These are phyloP conservation scores for Paramisgurnus dabryanus DNA, from an alignment of 2,113 vertebrate genomes.

Conservation along the genomic window DNA sequence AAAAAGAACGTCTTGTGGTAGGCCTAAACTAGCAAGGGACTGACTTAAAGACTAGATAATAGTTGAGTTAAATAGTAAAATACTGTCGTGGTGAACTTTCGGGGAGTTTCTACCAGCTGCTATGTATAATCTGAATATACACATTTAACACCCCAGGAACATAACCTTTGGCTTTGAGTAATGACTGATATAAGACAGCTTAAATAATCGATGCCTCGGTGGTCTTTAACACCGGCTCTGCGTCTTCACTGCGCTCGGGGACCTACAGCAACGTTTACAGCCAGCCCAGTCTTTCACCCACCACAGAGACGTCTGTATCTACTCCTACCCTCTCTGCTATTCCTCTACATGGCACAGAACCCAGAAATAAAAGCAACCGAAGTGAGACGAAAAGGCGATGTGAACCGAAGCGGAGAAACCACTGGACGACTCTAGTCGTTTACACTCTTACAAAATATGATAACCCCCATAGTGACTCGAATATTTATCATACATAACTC, in stretches of 20 bases:
- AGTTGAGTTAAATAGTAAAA: conserved; percentile 83
- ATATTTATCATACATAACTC: conserved; percentile 87
- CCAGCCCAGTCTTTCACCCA: conserved; percentile 5
- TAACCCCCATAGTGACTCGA: conserved; percentile 81
- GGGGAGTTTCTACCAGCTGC: conserved; percentile 74
- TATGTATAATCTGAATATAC: conserved; percentile 75
- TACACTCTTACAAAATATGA: conserved; percentile 89
- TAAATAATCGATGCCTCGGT: conserved; percentile 79
- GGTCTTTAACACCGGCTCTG: conserved; percentile 66
- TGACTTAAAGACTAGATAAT: conserved; percentile 81
- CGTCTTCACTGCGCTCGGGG: conserved; percentile 62
- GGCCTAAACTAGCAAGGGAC: conserved; percentile 81
- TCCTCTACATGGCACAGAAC: conserved; percentile 34
- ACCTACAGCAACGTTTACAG: conserved; percentile 39
- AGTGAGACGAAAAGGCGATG: conserved; percentile 38
- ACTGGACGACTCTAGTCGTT: conserved; percentile 84
- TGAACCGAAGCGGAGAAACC: conserved; percentile 77
- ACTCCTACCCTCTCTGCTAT: conserved; percentile 30
- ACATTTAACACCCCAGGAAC: conserved; percentile 76
- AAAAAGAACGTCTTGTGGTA: conserved; percentile 87
- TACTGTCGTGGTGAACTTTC: conserved; percentile 79
- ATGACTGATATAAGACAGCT: conserved; percentile 80
- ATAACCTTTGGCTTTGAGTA: conserved; percentile 91
- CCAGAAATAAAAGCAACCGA: conserved; percentile 38
- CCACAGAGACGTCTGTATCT: conserved; percentile 7